Conservation (phyloP, 2,113 vertebrate genomes). For the Pangasianodon hypophthalmus region DNA sequence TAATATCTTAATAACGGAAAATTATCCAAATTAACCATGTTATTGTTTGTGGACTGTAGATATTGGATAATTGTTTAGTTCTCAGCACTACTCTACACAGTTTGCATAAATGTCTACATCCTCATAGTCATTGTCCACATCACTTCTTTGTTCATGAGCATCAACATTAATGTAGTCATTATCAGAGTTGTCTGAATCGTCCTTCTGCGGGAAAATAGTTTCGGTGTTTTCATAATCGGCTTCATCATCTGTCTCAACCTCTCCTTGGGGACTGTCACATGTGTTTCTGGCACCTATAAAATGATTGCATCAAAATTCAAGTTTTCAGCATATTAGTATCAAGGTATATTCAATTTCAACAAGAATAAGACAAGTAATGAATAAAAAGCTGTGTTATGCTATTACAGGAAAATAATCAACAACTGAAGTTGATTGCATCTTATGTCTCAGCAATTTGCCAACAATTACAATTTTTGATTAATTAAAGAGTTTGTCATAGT, state of each 20-base stretch:
- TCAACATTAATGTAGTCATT: background rate
- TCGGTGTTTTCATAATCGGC: background rate
- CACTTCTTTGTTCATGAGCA: background rate
- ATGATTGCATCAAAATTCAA: background rate
- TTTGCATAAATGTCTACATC: conserved; percentile 7
- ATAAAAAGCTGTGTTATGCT: background rate
- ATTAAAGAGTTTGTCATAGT: no score
- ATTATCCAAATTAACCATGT: background rate
- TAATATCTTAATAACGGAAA: background rate
- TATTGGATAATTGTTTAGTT: background rate
- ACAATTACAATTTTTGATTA: no score
- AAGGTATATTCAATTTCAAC: background rate
- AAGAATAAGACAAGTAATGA: background rate
- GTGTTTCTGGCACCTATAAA: background rate
- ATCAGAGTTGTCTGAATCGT: background rate
- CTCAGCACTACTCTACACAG: background rate
- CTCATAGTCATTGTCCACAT: background rate
- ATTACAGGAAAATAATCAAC: background rate
- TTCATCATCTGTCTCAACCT: background rate
- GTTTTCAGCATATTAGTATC: background rate
- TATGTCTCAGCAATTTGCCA: background rate
- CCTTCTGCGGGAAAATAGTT: background rate
- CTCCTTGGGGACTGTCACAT: background rate
- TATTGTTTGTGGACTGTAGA: background rate
- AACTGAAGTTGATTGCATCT: background rate